Evolutionary conservation across 2,888 invertebrate genomes (phyloP), one percentile per base, ranked within the genome.

Genomic region (Parapristionchus giblindavisi): DNA sequence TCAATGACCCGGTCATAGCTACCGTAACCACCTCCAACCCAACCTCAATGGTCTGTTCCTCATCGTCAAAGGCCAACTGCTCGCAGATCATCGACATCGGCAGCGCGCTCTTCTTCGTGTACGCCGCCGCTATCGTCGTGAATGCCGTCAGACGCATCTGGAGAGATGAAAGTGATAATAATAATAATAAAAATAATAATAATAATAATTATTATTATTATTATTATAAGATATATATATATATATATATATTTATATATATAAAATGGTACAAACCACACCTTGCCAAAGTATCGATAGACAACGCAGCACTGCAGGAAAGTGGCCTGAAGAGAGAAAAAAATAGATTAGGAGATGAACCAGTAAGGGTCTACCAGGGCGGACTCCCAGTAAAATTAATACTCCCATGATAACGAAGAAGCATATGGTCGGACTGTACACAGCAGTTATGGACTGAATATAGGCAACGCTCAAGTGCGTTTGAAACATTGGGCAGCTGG

Each of bases 241-340:
- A n/a, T n/a, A n/a, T 5, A 14, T n/a, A 52, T n/a, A 52, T 6
- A 52, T n/a, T n/a, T 32, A 56, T 11, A 21, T 32, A 27, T 27
- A 8, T 56, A 29, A 27, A 4, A 29, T 43, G 43, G 43, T 17
- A 6, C 56, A 56, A n/a, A 17, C 52, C 81, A 61, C 6, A 85
- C 80, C 38, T 76, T 38, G 8, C 79, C 68, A 75, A 86, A 85
- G 51, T 81, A 78, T 36, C 82, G 80, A 56, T 84, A 82, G 29
- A 83, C 80, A 17, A 85, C 76, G 76, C 84, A 84, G 56, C 79
- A 80, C 77, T 87, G 85, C 2, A 87, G 79, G 77, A 78, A 87
- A 0, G 84, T 77, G 3, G 82, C 83, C 24, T 82, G 52, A 0
- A 71, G 48, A 29, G 43, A 43, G 63, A 65, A 65, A 43, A 65